phyloP scores from a whole-genome alignment of 2,113 vertebrate genomes.

The Channa maculata region DNA sequence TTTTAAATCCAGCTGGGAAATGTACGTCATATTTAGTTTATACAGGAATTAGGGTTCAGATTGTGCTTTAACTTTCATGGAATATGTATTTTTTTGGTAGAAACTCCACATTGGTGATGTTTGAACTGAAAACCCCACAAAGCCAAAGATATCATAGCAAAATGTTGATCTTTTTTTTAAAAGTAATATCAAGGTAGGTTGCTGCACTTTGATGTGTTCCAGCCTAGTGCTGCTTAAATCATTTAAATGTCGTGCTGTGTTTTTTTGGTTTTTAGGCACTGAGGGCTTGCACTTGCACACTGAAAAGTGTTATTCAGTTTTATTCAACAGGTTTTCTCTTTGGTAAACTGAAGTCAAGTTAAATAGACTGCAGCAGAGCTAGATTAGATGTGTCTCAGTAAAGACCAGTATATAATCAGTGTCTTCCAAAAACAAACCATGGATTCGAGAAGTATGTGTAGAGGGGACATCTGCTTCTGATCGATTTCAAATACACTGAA shows the following conservation, averaged over 20 bases:
- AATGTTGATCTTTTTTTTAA: constrained; percentile 2
- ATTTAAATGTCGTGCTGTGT: constrained; percentile 12
- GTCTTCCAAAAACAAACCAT: constrained; percentile 3
- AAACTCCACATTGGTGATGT: not conserved
- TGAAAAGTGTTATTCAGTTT: constrained; percentile 5
- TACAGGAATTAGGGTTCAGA: not conserved
- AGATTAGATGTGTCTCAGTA: not conserved
- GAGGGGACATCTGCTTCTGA: constrained; percentile 12
- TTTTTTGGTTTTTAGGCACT: constrained; percentile 21
- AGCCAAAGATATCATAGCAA: not conserved
- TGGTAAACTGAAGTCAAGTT: constrained; percentile 17
- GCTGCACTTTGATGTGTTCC: not conserved
- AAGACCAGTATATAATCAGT: not conserved
- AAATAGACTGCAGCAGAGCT: constrained; percentile 1
- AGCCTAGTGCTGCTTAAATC: not conserved
- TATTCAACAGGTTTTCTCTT: constrained; percentile 16
- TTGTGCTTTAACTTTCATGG: not conserved
- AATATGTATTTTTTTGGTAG: not conserved
- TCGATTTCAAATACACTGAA: constrained; percentile 28
- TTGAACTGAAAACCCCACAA: not conserved
- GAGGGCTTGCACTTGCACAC: not conserved
- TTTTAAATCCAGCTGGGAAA: constrained; percentile 10
- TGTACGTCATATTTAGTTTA: constrained; percentile 16
- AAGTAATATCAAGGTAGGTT: too few relatives aligned
- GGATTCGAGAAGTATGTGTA: constrained; percentile 21